Conservation (phyloP, 2,113 vertebrate species). For the Nothoprocta pentlandii region DNA sequence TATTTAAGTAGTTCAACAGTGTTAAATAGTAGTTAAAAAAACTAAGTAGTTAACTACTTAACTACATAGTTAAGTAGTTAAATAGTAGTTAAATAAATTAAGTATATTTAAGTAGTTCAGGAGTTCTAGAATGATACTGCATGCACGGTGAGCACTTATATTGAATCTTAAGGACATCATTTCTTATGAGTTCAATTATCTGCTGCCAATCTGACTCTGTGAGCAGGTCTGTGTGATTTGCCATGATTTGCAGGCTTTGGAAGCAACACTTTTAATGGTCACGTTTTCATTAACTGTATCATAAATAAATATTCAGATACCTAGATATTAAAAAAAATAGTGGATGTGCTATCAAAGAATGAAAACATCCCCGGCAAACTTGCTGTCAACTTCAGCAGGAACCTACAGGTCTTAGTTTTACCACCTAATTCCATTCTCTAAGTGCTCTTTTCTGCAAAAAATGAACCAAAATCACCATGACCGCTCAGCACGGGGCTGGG, state of each 20-base stretch:
- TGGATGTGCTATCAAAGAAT: background rate
- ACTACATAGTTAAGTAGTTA: too few relatives aligned
- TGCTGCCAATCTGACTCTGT: background rate
- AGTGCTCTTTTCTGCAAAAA: background rate
- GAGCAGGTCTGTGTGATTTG: background rate
- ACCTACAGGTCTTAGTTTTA: background rate
- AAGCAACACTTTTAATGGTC: background rate
- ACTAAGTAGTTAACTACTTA: too few relatives aligned
- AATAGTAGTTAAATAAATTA: too few relatives aligned
- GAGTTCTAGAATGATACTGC: background rate
- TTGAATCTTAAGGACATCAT: background rate
- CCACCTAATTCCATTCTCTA: background rate
- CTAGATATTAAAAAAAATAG: rapidly evolving
- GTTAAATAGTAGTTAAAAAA: too few relatives aligned
- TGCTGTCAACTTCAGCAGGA: rapidly evolving
- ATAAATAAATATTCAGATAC: background rate
- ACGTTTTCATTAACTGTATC: background rate
- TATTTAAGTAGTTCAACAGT: background rate
- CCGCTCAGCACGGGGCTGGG: background rate
- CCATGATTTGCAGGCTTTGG: background rate
- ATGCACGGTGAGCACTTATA: background rate
- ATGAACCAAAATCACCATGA: background rate
- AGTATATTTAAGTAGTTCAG: background rate
- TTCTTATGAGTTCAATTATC: background rate
- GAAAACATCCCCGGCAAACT: background rate